These are phyloP conservation scores for Chaenocephalus aceratus DNA, from an alignment of 2,113 vertebrate species.

Conservation along the genomic window DNA sequence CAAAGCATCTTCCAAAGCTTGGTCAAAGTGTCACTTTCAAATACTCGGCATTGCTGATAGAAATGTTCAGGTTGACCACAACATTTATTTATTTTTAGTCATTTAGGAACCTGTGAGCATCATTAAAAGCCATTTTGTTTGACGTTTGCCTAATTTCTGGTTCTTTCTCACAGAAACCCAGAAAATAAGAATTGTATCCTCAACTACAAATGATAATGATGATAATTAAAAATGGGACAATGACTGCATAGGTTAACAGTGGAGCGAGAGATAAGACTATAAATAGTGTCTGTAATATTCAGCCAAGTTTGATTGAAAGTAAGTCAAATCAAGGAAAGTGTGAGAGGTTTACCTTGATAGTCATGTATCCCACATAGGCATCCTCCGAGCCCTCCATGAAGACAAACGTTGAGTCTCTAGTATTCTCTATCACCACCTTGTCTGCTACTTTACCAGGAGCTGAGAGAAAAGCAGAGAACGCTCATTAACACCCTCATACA, in stretches of 20 bases:
- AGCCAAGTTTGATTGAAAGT: not conserved
- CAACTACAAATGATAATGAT: constrained; percentile 20
- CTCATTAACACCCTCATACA: constrained; percentile 38
- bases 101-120: not conserved
- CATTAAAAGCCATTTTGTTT: not conserved
- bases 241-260: not conserved
- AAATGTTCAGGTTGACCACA: not conserved
- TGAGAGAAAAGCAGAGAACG: constrained; percentile 70
- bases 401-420: constrained; percentile 98
- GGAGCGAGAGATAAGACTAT: not conserved
- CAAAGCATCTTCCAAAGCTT: not conserved
- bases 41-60: not conserved
- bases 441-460: constrained; percentile 95
- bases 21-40: not conserved
- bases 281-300: not conserved
- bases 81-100: not conserved
- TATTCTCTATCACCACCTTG: constrained; percentile 97
- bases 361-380: constrained; percentile 99
- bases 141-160: not conserved
- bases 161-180: not conserved
- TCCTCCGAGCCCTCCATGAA: constrained; percentile 99
- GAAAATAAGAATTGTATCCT: constrained; percentile 9
- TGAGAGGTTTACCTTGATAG: constrained; percentile 92
- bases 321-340: not conserved
- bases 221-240: not conserved